Evolutionary conservation across 2,888 invertebrate species (phyloP).

Genomic region (Dusona sp.): DNA sequence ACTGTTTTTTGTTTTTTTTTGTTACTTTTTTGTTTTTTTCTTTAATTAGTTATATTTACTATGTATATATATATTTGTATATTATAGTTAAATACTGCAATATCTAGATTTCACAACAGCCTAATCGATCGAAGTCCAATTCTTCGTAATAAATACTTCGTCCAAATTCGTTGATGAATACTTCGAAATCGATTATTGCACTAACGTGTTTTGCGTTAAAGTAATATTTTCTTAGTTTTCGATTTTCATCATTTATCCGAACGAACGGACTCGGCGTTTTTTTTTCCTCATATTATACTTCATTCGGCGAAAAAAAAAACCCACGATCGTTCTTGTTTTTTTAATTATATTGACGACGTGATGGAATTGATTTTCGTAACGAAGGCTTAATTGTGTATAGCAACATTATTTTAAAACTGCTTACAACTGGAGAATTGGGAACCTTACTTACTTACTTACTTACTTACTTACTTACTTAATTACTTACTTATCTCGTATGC

Average conservation of each 20-base stretch:
- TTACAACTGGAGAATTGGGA: conserved; percentile 29
- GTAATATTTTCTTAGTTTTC: not conserved
- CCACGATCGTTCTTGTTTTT: conserved; percentile 9
- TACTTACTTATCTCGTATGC: conserved; percentile 53
- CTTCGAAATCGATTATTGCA: conserved; percentile 34
- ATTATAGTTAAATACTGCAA: conserved; percentile 61
- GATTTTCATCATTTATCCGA: conserved; percentile 14
- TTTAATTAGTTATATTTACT: conserved; percentile 2
- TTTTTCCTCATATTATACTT: not conserved
- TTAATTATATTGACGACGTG: conserved; percentile 20
- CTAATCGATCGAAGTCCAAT: conserved; percentile 34
- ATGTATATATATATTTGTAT: not conserved
- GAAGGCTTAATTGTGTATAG: conserved; percentile 36
- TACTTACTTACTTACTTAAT: too few relatives aligned
- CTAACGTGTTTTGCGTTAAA: not conserved
- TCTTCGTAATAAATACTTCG: not conserved
- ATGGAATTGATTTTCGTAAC: conserved; percentile 11
- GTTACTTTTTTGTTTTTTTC: not conserved
- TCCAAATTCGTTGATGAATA: conserved; percentile 46
- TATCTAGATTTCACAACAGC: conserved; percentile 61
- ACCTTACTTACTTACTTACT: too few relatives aligned
- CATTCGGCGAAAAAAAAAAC: conserved; percentile 12
- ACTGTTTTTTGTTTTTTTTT: conserved; percentile 26
- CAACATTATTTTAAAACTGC: conserved; percentile 42
- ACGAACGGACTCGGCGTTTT: not conserved